Evolutionary conservation across 2,113 vertebrate genomes (phyloP).

Genomic region (Pseudorhombus dupliciocellatus): DNA sequence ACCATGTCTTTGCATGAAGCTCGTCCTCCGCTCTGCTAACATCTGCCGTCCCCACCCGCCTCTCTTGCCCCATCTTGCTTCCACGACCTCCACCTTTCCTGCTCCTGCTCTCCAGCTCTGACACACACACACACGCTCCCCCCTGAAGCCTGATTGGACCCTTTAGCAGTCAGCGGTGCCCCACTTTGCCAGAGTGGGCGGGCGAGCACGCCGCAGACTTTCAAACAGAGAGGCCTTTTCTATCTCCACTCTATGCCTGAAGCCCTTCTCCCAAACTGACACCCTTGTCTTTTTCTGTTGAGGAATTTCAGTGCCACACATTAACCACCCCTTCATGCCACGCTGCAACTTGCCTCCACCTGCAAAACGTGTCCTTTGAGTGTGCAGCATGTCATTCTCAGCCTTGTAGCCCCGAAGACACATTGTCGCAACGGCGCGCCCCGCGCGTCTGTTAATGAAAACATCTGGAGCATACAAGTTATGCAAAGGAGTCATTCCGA

Average conservation of each 20-base stretch:
- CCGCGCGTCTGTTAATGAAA: neutral
- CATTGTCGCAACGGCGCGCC: constrained; percentile 5
- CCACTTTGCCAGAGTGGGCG: constrained; percentile 59
- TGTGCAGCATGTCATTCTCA: constrained; percentile 21
- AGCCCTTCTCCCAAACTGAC: constrained; percentile 56
- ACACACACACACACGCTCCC: constrained; percentile 28
- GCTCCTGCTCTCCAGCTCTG: constrained; percentile 23
- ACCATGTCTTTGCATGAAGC: constrained; percentile 80
- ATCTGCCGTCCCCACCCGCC: constrained; percentile 64
- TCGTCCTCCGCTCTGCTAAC: constrained; percentile 70
- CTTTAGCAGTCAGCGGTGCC: constrained; percentile 65
- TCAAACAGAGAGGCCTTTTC: constrained; percentile 70
- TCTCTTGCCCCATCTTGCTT: constrained; percentile 68
- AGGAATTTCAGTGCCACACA: constrained; percentile 29
- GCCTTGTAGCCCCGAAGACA: constrained; percentile 7
- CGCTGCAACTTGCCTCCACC: neutral
- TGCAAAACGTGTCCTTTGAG: neutral
- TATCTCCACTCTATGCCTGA: constrained; percentile 64
- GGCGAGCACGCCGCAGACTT: constrained; percentile 61
- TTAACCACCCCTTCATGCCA: constrained; percentile 40
- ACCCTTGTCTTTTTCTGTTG: constrained; percentile 43
- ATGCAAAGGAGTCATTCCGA: constrained; percentile 22
- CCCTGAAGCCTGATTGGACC: constrained; percentile 61
- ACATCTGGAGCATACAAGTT: constrained; percentile 19
- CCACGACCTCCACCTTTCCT: constrained; percentile 68